Base-by-base conservation (phyloP, 2,888 invertebrate species). In the Elmis aenea region DNA sequence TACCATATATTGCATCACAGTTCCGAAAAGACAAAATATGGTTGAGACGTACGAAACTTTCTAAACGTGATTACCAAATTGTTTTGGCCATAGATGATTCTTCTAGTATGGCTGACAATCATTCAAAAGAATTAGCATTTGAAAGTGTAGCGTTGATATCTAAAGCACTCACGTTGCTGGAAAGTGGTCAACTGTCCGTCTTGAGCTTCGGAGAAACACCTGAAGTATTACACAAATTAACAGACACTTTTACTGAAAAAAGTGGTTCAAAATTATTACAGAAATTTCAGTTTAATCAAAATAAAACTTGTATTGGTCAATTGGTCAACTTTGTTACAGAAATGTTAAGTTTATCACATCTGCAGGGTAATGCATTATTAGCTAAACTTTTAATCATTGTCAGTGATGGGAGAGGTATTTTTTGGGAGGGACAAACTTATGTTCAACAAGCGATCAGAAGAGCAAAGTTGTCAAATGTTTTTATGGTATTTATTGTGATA, bases 11-110 rank as follows among this genome's bases (percentile, higher is more conserved):
- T 50, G 99, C 99, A 10, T 96, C 96, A 42, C 90, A 97, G 67
- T 99, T 96, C 71, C 79, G 97, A 25, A 99, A 99, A 66, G 97
- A 99, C 65, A 95, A 96, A 66, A 99, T 99, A 58, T 99, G 99
- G 99, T 63, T 99, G 57, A 75, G 97, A 8, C 74, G 99, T 33
- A 96, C 93, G 0, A 93, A 93, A 64, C 94, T 95, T 0, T 92
- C 91, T 1, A 91, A 93, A 60, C 75, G 99, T 27, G 88, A 97
- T 53, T 99, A 99, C 68, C 95, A 95, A 66, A 91, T 97, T 28
- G 82, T 94, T 11, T 74, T 99, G 25, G 97, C 99, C 0, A 82
- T 99, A 3, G 99, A 99, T 63, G 96, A 99, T 66, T 97, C 97
- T 0, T 81, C 82, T 5, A 84, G 84, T 57, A 91, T 91, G 91